Conservation (phyloP, 2,888 invertebrate genomes). For the Tethea ocularis region DNA sequence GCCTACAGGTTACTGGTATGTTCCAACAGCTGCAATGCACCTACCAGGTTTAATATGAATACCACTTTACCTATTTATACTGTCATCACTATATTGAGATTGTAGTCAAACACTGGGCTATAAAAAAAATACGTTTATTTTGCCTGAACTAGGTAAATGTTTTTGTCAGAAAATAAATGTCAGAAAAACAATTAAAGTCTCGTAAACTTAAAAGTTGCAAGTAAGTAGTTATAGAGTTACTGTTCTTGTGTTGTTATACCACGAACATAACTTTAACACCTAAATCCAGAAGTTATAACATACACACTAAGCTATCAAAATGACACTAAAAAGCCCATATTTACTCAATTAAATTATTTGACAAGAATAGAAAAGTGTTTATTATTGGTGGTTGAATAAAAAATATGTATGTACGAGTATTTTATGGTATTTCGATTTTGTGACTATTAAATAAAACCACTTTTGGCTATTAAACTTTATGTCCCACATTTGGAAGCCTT, state of each 20-base stretch:
- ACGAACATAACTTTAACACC: not conserved
- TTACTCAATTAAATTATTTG: slow-evolving; percentile 10
- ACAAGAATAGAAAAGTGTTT: slow-evolving; percentile 19
- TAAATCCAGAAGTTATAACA: slow-evolving; percentile 4
- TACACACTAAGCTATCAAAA: not conserved
- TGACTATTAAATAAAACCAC: slow-evolving; percentile 40
- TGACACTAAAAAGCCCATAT: slow-evolving; percentile 10
- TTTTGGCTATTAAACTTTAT: slow-evolving; percentile 47
- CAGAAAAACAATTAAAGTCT: no score
- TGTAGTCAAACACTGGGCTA: no score
- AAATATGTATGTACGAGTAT: slow-evolving; percentile 21
- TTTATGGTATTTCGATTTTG: slow-evolving; percentile 29
- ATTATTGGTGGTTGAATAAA: slow-evolving; percentile 22
- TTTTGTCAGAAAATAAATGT: no score
- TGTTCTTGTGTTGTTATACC: not conserved
- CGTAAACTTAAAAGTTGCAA: no score
- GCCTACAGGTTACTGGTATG: no score
- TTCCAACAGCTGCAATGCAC: no score
- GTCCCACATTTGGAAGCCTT: slow-evolving; percentile 49
- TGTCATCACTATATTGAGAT: no score
- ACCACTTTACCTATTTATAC: no score
- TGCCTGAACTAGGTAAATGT: no score
- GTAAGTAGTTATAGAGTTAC: no score
- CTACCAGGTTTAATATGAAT: no score
- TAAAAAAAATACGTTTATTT: no score